Conservation (phyloP, 2,888 invertebrate genomes). For the Latheticus oryzae region DNA sequence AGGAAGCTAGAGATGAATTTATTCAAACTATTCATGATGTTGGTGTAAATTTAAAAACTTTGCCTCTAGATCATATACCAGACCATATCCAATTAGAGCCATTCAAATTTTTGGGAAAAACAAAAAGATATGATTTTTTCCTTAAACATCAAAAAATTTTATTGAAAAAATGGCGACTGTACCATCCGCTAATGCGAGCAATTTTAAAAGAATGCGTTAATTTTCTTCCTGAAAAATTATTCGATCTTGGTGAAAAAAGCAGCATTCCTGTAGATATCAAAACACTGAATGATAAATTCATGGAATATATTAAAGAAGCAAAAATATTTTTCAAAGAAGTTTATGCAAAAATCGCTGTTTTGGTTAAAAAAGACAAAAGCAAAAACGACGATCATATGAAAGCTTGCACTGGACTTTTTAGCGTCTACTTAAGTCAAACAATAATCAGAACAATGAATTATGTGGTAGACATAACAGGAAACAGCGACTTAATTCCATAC, state of each 20-base stretch:
- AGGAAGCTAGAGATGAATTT: conserved; percentile 72
- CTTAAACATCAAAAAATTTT: conserved; percentile 70
- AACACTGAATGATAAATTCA: conserved; percentile 52
- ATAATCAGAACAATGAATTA: conserved; percentile 76
- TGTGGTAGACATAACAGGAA: conserved; percentile 70
- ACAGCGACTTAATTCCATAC: conserved; percentile 71
- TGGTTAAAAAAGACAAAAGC: conserved; percentile 50
- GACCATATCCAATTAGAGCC: conserved; percentile 67
- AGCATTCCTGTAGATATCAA: conserved; percentile 50
- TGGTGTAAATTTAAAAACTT: conserved; percentile 74
- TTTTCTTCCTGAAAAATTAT: conserved; percentile 69
- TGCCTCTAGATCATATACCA: conserved; percentile 69
- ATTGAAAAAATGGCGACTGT: conserved; percentile 70
- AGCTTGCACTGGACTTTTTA: conserved; percentile 65
- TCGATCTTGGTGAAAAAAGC: conserved; percentile 58
- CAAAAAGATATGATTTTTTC: conserved; percentile 71
- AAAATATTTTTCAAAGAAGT: conserved; percentile 50
- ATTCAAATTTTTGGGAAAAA: conserved; percentile 74
- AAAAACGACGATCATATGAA: conserved; percentile 42
- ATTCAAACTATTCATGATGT: conserved; percentile 71
- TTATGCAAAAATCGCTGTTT: conserved; percentile 49
- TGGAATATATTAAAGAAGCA: conserved; percentile 49
- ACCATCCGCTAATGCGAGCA: conserved; percentile 74
- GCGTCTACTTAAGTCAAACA: conserved; percentile 74
- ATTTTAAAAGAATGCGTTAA: conserved; percentile 69